Percentiles rank a stretch among this genome's conserved stretches.
These are phyloP conservation scores for Pyrrhosoma nymphula DNA, from an alignment of 2,888 invertebrate species.

Conservation along the genomic window DNA sequence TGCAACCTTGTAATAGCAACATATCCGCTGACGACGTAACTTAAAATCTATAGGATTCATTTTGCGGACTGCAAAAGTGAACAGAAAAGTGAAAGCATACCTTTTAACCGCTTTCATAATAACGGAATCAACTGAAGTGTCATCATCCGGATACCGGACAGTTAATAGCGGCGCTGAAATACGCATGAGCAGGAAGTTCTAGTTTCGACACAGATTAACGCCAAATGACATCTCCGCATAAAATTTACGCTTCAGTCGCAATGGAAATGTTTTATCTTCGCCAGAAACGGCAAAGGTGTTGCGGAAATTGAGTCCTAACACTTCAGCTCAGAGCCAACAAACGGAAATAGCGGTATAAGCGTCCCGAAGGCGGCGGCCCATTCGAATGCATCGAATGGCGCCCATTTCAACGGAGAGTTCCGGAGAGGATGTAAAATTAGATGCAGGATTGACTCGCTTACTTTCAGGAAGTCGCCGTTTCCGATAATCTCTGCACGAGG, in stretches of 20 bases:
- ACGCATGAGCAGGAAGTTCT: too few species aligned
- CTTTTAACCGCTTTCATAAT: too few species aligned
- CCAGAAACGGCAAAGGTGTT: not conserved
- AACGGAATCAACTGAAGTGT: too few species aligned
- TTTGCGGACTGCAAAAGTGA: too few species aligned
- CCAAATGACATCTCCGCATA: not conserved
- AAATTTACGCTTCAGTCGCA: not conserved
- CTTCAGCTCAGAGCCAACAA: not conserved
- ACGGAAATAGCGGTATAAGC: not conserved
- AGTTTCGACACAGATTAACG: too few species aligned
- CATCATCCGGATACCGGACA: too few species aligned
- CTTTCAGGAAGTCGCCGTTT: not conserved
- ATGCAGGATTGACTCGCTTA: not conserved
- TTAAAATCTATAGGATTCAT: too few species aligned
- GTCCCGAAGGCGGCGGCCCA: not conserved
- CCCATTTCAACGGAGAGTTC: not conserved
- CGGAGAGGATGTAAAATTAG: not conserved
- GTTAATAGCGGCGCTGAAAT: too few species aligned
- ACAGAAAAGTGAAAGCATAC: too few species aligned
- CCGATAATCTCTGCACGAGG: not conserved
- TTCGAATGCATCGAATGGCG: constrained; percentile 12
- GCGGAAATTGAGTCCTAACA: not conserved
- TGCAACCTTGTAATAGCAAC: too few species aligned
- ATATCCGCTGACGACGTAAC: too few species aligned
- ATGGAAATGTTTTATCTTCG: not conserved